Evolutionary conservation across 2,888 invertebrate genomes (phyloP), one percentile per base, ranked within the genome.

Genomic region (Chydorus sphaericus): DNA sequence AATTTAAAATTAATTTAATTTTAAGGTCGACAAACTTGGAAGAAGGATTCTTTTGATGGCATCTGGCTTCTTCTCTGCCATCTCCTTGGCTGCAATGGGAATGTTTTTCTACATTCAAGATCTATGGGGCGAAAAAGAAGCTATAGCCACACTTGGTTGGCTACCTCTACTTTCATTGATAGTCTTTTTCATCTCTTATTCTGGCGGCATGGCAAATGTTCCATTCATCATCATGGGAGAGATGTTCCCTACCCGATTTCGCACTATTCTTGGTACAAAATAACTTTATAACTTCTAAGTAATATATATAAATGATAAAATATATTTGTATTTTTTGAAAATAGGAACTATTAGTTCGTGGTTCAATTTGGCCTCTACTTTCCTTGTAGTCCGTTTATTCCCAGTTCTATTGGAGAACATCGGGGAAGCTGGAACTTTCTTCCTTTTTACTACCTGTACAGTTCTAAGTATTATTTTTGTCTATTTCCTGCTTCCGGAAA

Each of bases 291-390:
- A n/a, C n/a, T n/a, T n/a, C n/a, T n/a, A n/a, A n/a, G n/a, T n/a
- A n/a, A n/a, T n/a, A n/a, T n/a, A n/a, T n/a, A n/a, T n/a, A n/a
- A n/a, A n/a, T n/a, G n/a, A n/a, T n/a, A n/a, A n/a, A n/a, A n/a
- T n/a, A n/a, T n/a, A n/a, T n/a, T n/a, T n/a, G n/a, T n/a, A n/a
- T n/a, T n/a, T n/a, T n/a, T 36, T 33, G 36, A 30, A 29, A 56
- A 57, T 30, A 56, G 61, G 37, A 48, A 55, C 14, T 37, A 52
- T 33, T 49, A 52, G 28, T 51, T 61, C 39, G 14, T 57, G 23
- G 44, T 59, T 54, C 38, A 58, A 54, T 16, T 30, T 57, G 8
- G 59, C 31, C 37, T 59, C 29, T 54, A 59, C 39, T 3, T 60
- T 20, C 16, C 54, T 28, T 26, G 55, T 33, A 4, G 38, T 37